Evolutionary conservation across 2,797 vertebrate species (phyloP).

Genomic region (Phoxinus dragarum): DNA sequence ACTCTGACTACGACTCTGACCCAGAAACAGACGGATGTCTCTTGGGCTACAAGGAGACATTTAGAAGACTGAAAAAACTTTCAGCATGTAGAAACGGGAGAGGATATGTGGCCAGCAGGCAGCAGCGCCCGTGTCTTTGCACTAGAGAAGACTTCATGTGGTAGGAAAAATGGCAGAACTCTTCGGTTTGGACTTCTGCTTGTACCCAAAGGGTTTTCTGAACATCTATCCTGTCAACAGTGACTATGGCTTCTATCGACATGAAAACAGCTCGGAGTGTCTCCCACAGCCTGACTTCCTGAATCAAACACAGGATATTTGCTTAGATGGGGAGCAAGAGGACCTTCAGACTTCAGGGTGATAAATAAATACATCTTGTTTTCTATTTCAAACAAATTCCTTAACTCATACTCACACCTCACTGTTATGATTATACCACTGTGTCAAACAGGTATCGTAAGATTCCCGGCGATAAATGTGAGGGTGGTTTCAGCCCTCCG

Average conservation of each 20-base stretch:
- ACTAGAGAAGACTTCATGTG: conserved; percentile 80
- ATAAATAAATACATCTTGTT: not conserved
- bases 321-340: conserved; percentile 76
- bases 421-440: not conserved
- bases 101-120: conserved; percentile 74
- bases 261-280: conserved; percentile 78
- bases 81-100: conserved; percentile 81
- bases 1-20: conserved; percentile 62
- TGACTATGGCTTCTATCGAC: conserved; percentile 80
- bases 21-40: conserved; percentile 75
- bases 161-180: conserved; percentile 63
- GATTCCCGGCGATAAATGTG: conserved; percentile 78
- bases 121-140: conserved; percentile 76
- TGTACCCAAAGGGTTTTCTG: not conserved
- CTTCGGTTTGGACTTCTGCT: not conserved
- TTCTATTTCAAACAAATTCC: not conserved
- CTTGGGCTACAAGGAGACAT: conserved; percentile 80
- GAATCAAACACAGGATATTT: conserved; percentile 73
- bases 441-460: conserved; percentile 77
- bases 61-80: conserved; percentile 77
- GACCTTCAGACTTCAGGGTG: conserved; percentile 78
- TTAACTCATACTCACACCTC: not conserved
- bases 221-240: conserved; percentile 64
- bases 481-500: conserved; percentile 76
- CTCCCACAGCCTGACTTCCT: conserved; percentile 67